Conservation (phyloP, 92 coral and sea anemone genomes). For the Virgularia gustaviana region DNA sequence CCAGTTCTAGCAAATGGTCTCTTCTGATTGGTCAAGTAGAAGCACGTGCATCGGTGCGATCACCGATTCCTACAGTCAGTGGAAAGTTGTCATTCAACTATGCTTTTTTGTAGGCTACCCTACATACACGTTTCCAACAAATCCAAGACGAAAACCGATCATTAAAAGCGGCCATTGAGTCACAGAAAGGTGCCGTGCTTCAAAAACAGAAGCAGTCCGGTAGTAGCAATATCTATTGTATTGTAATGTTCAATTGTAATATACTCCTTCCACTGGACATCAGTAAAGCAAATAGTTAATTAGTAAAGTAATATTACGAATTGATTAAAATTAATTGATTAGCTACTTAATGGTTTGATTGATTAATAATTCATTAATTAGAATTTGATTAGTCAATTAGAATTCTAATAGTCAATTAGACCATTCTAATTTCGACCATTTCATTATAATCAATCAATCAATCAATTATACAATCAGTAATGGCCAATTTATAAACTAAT, state of each 20-base stretch:
- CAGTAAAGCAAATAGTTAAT: neutral
- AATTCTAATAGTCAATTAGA: neutral
- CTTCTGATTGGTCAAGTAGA: no score
- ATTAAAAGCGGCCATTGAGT: constrained; percentile 65
- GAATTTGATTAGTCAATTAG: no score
- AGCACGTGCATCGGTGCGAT: neutral
- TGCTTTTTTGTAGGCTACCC: constrained; percentile 50
- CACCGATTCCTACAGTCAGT: neutral
- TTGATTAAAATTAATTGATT: no score
- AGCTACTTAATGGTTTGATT: no score
- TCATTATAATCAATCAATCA: no score
- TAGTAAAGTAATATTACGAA: neutral
- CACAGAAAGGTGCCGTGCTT: constrained; percentile 56
- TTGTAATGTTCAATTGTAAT: neutral
- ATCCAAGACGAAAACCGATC: constrained; percentile 78
- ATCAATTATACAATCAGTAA: no score
- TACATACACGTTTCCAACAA: constrained; percentile 53
- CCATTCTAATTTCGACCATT: neutral
- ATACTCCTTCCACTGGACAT: neutral
- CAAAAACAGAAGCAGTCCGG: constrained; percentile 78
- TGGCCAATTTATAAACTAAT: no score
- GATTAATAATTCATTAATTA: no score
- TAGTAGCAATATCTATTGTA: no score
- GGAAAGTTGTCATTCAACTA: no score
- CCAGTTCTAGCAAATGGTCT: neutral